Conservation (phyloP, 1,140 invertebrate genomes). For the Drosophila obscura region DNA sequence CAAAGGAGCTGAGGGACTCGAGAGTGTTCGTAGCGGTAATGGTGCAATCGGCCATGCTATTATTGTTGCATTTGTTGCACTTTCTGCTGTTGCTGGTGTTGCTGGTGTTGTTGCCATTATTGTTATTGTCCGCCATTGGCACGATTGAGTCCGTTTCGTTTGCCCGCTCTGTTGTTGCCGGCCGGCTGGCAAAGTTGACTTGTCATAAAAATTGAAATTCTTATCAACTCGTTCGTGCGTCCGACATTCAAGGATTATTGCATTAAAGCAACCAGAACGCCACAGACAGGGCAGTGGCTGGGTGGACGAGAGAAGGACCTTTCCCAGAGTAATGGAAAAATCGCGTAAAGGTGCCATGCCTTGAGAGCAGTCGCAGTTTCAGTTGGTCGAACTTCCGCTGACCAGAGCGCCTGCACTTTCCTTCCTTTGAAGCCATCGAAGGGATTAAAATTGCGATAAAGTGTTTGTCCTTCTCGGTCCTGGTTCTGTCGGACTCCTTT, state of each 20-base stretch:
- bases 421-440: conserved; percentile 1
- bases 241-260: conserved; percentile 77
- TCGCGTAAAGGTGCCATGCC: conserved; percentile 45
- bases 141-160: conserved; percentile 66
- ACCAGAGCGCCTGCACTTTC: background rate
- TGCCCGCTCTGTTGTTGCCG: conserved; percentile 39
- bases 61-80: conserved; percentile 42
- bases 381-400: conserved; percentile 38
- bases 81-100: background rate
- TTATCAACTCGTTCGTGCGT: conserved; percentile 80
- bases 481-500: background rate
- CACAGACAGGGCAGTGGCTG: background rate
- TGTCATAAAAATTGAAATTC: conserved; percentile 83
- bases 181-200: conserved; percentile 63
- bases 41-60: conserved; percentile 78
- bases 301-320: background rate
- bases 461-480: conserved; percentile 13
- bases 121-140: conserved; percentile 50
- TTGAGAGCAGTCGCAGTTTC: conserved; percentile 32
- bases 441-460: conserved; percentile 45
- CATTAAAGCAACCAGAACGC: conserved; percentile 59
- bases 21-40: conserved; percentile 49
- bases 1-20: conserved; percentile 18
- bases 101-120: conserved; percentile 18
- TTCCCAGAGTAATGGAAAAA: conserved; percentile 48